Evolutionary conservation across 2,888 invertebrate genomes (phyloP).

Genomic region (Xylota segnis): DNA sequence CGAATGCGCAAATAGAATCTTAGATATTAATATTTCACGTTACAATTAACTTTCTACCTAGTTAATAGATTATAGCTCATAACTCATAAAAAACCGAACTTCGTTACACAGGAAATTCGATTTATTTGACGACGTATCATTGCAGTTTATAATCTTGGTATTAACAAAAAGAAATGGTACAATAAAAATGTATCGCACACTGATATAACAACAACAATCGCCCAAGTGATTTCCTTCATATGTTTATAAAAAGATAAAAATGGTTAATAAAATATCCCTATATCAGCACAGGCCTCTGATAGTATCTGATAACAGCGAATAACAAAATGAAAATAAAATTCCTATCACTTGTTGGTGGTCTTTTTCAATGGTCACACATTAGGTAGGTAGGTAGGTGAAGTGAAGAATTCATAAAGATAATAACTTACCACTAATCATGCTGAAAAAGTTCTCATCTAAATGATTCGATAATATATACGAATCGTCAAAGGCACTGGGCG

Average conservation of each 20-base stretch:
- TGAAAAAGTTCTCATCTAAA: conserved; percentile 83
- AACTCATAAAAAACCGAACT: neutral
- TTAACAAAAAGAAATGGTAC: neutral
- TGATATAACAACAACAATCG: neutral
- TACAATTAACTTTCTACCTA: neutral
- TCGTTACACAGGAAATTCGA: conserved; percentile 12
- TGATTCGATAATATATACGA: conserved; percentile 79
- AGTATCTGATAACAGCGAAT: conserved; percentile 20
- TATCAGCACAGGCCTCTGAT: neutral
- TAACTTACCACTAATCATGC: conserved; percentile 82
- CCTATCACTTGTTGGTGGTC: conserved; percentile 18
- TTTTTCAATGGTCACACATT: conserved; percentile 24
- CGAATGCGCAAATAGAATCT: conserved; percentile 15
- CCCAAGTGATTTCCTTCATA: conserved; percentile 9
- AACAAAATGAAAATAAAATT: conserved; percentile 40
- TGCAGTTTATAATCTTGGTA: conserved; percentile 13
- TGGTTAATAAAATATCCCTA: conserved; percentile 12
- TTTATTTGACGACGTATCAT: conserved; percentile 14
- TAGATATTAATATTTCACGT: conserved; percentile 8
- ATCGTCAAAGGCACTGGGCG: conserved; percentile 82
- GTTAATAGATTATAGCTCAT: neutral
- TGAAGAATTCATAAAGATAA: conserved; percentile 25
- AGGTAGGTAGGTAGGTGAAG: no score
- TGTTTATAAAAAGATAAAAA: conserved; percentile 30
- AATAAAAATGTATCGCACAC: conserved; percentile 18